These are phyloP conservation scores for Upupa epops DNA, from an alignment of 2,113 vertebrate species.

Conservation along the genomic window DNA sequence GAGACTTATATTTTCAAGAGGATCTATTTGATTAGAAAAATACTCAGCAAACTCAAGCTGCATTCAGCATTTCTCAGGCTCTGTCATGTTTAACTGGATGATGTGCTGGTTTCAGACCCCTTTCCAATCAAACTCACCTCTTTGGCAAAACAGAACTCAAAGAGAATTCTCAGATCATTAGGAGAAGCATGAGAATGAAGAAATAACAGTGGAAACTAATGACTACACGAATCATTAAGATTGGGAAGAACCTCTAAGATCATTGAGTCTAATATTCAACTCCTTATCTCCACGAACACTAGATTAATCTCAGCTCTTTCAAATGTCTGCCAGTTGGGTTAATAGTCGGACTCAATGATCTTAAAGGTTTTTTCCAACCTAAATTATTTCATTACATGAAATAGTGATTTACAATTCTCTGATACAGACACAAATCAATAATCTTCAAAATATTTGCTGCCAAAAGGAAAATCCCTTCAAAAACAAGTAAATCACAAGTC, in stretches of 20 bases:
- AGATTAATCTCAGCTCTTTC: background rate
- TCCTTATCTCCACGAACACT: too few relatives aligned
- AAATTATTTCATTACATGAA: background rate
- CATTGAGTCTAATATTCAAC: too few relatives aligned
- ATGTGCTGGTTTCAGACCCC: background rate
- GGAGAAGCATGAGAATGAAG: background rate
- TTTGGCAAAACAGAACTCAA: background rate
- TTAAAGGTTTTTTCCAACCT: too few relatives aligned
- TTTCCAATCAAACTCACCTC: background rate
- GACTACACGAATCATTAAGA: background rate
- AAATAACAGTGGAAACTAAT: background rate
- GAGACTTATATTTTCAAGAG: background rate
- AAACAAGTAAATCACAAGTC: background rate
- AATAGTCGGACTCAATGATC: too few relatives aligned
- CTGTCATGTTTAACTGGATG: background rate
- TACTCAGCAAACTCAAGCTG: background rate
- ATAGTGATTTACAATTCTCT: background rate
- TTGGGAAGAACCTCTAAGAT: too few relatives aligned
- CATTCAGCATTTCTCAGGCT: background rate
- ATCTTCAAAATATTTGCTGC: background rate
- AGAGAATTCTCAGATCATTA: background rate
- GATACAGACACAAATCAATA: background rate
- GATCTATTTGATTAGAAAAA: background rate
- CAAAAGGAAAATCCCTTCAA: background rate
- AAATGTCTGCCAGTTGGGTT: background rate